Percentiles rank a stretch among this genome's conserved stretches.
Conservation (phyloP, 2,113 vertebrate species). For the Sylvietta virens region DNA sequence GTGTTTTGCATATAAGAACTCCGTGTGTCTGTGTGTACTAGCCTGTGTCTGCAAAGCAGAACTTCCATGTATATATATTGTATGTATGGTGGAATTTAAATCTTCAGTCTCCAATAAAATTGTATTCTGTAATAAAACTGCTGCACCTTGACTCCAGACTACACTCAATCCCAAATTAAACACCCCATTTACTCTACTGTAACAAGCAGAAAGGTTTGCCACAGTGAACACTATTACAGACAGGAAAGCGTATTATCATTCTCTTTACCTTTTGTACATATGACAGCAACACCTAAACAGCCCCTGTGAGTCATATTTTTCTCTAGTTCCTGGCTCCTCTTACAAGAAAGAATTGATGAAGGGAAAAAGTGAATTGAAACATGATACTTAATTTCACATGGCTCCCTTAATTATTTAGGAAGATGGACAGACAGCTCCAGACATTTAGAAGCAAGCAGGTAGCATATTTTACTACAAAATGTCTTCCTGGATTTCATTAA, state of each 20-base stretch:
- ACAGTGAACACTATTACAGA: slow-evolving; percentile 57
- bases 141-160: slow-evolving; percentile 71
- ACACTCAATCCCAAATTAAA: slow-evolving; percentile 73
- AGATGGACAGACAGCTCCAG: not conserved
- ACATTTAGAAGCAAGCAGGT: slow-evolving; percentile 53
- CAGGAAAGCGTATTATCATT: slow-evolving; percentile 51
- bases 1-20: slow-evolving; percentile 33
- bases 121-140: slow-evolving; percentile 71
- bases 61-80: slow-evolving; percentile 19
- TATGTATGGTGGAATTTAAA: slow-evolving; percentile 64
- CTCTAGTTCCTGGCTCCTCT: not conserved
- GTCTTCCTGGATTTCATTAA: slow-evolving; percentile 53
- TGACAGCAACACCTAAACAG: slow-evolving; percentile 16
- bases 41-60: slow-evolving; percentile 48
- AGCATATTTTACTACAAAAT: slow-evolving; percentile 59
- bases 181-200: slow-evolving; percentile 69
- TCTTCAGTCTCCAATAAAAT: slow-evolving; percentile 71
- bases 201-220: slow-evolving; percentile 66
- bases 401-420: slow-evolving; percentile 52
- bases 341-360: slow-evolving; percentile 8
- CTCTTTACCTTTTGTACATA: slow-evolving; percentile 32
- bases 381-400: slow-evolving; percentile 18
- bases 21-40: not conserved
- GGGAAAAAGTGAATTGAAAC: slow-evolving; percentile 10
- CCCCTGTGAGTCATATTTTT: slow-evolving; percentile 26